phyloP scores from a whole-genome alignment of 2,888 invertebrate genomes.

The Drosophila histrio region DNA sequence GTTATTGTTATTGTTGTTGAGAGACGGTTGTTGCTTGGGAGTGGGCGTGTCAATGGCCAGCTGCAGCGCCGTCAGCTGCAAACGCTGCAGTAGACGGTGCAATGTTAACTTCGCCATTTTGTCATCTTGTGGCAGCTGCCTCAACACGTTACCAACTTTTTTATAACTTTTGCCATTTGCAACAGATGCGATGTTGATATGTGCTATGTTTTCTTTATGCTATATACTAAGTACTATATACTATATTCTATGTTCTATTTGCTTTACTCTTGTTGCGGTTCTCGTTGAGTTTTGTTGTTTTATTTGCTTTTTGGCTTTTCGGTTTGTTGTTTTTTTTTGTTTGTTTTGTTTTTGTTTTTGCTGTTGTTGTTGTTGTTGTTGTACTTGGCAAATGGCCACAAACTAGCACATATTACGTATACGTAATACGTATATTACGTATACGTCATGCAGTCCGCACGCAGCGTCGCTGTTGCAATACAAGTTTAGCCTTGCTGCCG shows the following conservation, averaged over 20 bases:
- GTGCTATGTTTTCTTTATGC: conserved; percentile 11
- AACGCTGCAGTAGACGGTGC: conserved; percentile 65
- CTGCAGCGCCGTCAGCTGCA: conserved; percentile 69
- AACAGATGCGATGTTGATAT: conserved; percentile 11
- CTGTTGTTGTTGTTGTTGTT: conserved; percentile 7
- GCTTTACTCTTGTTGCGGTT: conserved; percentile 10
- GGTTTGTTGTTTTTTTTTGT: conserved; percentile 1
- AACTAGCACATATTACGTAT: conserved; percentile 52
- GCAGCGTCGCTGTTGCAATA: conserved; percentile 36
- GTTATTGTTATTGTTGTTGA: conserved; percentile 25
- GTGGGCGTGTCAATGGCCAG: conserved; percentile 53
- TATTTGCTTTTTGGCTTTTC: conserved; percentile 10
- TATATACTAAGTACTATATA: conserved; percentile 2
- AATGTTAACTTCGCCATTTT: conserved; percentile 77
- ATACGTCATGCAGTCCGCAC: conserved; percentile 65
- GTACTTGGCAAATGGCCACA: conserved; percentile 64
- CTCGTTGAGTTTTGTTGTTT: conserved; percentile 6
- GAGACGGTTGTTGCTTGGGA: conserved; percentile 25
- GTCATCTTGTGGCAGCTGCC: conserved; percentile 59
- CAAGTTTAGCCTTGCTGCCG: conserved; percentile 35
- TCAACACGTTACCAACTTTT: conserved; percentile 55
- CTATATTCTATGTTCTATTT: conserved; percentile 7
- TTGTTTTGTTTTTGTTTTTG: conserved; percentile 10
- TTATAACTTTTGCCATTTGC: conserved; percentile 69
- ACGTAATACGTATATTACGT: conserved; percentile 56